Base-by-base conservation (phyloP, 2,888 invertebrate species). In the Odontothrips loti region DNA sequence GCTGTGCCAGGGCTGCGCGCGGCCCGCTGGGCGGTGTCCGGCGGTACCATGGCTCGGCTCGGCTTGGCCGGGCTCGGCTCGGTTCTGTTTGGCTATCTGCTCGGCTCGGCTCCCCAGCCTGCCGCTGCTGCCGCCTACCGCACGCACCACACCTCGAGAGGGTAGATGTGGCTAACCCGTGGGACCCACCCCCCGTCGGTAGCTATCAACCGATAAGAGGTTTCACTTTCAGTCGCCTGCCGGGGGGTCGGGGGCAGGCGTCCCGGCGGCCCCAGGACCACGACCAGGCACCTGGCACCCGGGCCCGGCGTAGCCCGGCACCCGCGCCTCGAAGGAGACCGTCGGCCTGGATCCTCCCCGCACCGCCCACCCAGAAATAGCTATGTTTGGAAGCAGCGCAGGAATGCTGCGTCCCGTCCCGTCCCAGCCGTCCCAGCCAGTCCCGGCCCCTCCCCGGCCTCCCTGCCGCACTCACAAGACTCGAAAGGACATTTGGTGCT, bases 161-260 rank as follows among this genome's bases (percentile, higher is more conserved):
- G n/a, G n/a, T n/a, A n/a, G n/a, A n/a, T n/a, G n/a, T n/a, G n/a
- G n/a, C n/a, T n/a, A n/a, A n/a, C n/a, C n/a, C n/a, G n/a, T n/a
- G n/a, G n/a, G n/a, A n/a, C n/a, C n/a, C n/a, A n/a, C n/a, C n/a
- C n/a, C n/a, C n/a, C n/a, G n/a, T n/a, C n/a, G n/a, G n/a, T n/a
- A n/a, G n/a, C n/a, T n/a, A n/a, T n/a, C n/a, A n/a, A n/a, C n/a
- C n/a, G n/a, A n/a, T n/a, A n/a, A 47, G 51, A 34, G 20, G 79
- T 15, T 34, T 80, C 75, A 47, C 79, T 81, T 68, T 68, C 47
- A 81, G 51, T 80, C 78, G 51, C 51, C 51, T n/a, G n/a, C n/a
- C n/a, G n/a, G n/a, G n/a, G n/a, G n/a, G n/a, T n/a, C n/a, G n/a
- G n/a, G n/a, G n/a, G n/a, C n/a, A n/a, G n/a, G n/a, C n/a, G 51